phyloP scores from a whole-genome alignment of 2,113 vertebrate genomes.

The Myocastor coypus region DNA sequence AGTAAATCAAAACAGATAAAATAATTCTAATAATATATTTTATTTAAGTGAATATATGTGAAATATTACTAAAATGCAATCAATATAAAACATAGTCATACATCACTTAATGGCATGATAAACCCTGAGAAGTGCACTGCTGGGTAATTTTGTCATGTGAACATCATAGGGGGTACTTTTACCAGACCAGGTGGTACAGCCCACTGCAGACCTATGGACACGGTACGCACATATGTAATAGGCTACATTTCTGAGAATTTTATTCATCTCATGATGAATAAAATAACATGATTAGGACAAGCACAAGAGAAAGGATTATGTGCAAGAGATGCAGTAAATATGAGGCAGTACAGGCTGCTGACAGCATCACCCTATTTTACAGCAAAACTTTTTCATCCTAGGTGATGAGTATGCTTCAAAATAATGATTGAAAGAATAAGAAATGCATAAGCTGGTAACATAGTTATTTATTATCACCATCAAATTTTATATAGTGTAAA shows the following conservation, averaged over 20 bases:
- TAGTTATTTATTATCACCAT: background rate
- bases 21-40: background rate
- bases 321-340: background rate
- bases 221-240: background rate
- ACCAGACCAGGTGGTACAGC: background rate
- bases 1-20: background rate
- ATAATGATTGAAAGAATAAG: background rate
- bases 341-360: background rate
- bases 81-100: background rate
- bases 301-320: background rate
- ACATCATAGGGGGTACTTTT: background rate
- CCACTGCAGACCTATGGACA: background rate
- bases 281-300: background rate
- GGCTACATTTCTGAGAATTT: background rate
- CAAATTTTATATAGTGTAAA: background rate
- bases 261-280: background rate
- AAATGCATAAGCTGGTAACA: background rate
- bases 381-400: background rate
- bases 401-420: background rate
- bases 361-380: background rate
- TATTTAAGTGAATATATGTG: background rate
- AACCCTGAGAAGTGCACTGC: background rate
- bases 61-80: conserved; percentile 14
- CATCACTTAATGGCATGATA: background rate
- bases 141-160: background rate